These are phyloP conservation scores for Himalopsyche anomala DNA, from an alignment of 2,888 invertebrate genomes.

Conservation along the genomic window DNA sequence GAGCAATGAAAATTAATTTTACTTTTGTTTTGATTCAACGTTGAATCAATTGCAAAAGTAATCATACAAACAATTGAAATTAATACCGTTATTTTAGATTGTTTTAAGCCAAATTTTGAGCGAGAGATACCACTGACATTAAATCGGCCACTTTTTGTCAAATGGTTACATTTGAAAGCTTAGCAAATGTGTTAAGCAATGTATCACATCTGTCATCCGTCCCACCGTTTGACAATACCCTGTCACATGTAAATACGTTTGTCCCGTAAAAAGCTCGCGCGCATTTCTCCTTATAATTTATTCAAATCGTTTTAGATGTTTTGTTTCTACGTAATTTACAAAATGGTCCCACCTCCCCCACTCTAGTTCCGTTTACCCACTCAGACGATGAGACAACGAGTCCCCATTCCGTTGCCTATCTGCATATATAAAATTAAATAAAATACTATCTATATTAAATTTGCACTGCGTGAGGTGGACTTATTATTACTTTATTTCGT, in stretches of 20 bases:
- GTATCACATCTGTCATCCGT: neutral
- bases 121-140: no score
- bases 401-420: constrained; percentile 6
- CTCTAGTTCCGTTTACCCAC: neutral
- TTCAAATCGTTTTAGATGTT: constrained; percentile 56
- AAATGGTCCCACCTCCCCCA: constrained; percentile 2
- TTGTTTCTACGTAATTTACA: constrained; percentile 54
- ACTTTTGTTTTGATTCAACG: no score
- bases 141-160: no score
- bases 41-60: no score
- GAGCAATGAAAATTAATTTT: no score
- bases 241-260: constrained; percentile 40
- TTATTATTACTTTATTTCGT: neutral
- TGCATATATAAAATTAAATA: constrained; percentile 7
- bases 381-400: constrained; percentile 22
- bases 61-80: no score
- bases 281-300: constrained; percentile 54
- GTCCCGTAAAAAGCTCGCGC: constrained; percentile 47
- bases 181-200: no score
- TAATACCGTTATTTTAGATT: no score
- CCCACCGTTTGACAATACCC: neutral
- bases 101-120: no score
- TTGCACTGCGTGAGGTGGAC: neutral
- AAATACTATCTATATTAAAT: neutral
- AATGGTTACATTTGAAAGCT: no score